Conservation (phyloP, 2,888 invertebrate genomes). For the Pollenia griseotomentosa region DNA sequence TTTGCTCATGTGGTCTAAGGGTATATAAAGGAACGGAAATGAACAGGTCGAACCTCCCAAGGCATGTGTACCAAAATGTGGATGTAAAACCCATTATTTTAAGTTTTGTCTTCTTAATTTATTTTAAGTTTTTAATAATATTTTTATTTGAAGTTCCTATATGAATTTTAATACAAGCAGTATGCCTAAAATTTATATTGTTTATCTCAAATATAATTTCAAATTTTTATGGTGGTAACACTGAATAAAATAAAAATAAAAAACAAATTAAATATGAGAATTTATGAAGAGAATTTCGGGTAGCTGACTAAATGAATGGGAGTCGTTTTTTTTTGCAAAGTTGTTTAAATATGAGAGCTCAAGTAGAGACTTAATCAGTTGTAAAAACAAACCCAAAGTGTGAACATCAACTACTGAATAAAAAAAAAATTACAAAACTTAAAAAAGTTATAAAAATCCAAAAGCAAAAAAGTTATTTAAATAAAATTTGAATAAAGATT, state of each 20-base stretch:
- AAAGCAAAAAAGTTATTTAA: background rate
- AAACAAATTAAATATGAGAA: conserved; percentile 17
- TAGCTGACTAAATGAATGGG: background rate
- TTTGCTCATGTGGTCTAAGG: too few species aligned
- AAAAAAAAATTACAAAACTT: background rate
- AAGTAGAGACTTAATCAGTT: conserved; percentile 77
- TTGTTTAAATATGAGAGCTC: conserved; percentile 79
- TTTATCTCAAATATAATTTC: too few species aligned
- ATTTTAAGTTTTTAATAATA: too few species aligned
- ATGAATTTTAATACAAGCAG: too few species aligned
- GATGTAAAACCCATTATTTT: too few species aligned
- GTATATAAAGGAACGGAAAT: too few species aligned
- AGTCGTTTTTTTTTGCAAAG: conserved; percentile 51
- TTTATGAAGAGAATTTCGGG: background rate
- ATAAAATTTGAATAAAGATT: background rate
- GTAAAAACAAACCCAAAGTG: conserved; percentile 75
- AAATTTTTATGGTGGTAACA: background rate
- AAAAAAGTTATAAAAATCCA: background rate
- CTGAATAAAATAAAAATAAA: background rate
- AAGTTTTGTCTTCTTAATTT: too few species aligned
- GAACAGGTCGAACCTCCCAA: too few species aligned
- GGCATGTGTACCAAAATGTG: too few species aligned
- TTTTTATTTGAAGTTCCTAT: too few species aligned
- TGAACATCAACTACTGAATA: conserved; percentile 31
- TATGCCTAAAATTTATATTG: too few species aligned